These are phyloP conservation scores for Pseudochirops cupreus DNA, from an alignment of 2,797 vertebrate genomes.

Conservation along the genomic window DNA sequence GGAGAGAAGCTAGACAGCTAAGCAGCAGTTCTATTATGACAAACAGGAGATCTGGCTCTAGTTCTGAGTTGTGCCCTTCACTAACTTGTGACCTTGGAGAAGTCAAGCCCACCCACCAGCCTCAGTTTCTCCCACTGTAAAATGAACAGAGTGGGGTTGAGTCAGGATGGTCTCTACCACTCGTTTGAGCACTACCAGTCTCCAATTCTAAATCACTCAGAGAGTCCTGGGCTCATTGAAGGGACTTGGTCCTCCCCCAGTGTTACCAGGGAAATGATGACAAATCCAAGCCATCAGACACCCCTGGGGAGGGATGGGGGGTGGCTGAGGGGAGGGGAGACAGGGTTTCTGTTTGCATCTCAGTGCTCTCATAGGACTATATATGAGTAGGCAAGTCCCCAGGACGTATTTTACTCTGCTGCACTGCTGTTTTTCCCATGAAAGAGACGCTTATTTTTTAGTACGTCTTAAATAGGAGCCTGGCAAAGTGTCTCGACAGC, in stretches of 20 bases:
- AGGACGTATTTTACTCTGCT: slow-evolving; percentile 61
- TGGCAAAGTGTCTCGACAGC: slow-evolving; percentile 71
- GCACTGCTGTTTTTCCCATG: slow-evolving; percentile 59
- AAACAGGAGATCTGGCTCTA: neutral
- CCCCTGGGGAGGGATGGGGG: neutral
- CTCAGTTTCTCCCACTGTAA: slow-evolving; percentile 24
- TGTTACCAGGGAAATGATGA: slow-evolving; percentile 35
- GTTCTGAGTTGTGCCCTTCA: neutral
- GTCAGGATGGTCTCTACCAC: neutral
- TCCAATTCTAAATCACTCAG: neutral
- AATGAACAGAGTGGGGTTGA: neutral
- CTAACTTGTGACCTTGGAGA: neutral
- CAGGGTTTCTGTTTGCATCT: neutral
- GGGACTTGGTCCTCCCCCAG: neutral
- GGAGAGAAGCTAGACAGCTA: neutral
- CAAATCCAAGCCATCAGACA: slow-evolving; percentile 9
- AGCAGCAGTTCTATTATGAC: neutral
- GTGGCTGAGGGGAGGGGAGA: neutral
- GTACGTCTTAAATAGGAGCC: slow-evolving; percentile 79
- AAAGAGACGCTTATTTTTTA: slow-evolving; percentile 79
- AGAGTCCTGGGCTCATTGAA: slow-evolving; percentile 16
- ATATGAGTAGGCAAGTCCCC: neutral
- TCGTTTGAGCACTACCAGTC: neutral
- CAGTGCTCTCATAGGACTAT: neutral
- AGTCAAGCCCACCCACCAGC: neutral